These are phyloP conservation scores for Chironomus striatipennis DNA, from an alignment of 1,140 invertebrate species.

Conservation along the genomic window DNA sequence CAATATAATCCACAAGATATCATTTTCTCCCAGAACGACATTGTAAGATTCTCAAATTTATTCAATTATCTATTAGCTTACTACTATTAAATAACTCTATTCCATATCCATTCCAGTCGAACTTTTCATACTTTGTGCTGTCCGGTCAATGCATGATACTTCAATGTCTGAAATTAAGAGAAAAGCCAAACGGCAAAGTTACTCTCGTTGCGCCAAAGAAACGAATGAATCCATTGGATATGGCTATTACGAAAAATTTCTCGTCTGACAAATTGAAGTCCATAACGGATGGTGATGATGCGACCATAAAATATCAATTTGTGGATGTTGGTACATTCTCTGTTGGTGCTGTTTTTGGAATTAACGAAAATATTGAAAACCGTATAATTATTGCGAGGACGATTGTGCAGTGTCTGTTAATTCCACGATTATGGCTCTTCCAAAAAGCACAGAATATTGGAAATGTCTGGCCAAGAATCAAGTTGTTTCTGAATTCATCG, in stretches of 20 bases:
- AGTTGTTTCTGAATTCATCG: constrained; percentile 45
- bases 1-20: constrained; percentile 34
- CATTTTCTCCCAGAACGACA: constrained; percentile 32
- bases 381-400: constrained; percentile 45
- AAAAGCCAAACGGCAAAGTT: constrained; percentile 27
- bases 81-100: background rate
- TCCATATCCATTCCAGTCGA: constrained; percentile 15
- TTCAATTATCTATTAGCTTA: background rate
- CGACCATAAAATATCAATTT: constrained; percentile 31
- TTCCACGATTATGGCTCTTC: constrained; percentile 47
- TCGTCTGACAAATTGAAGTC: background rate
- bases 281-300: background rate
- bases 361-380: constrained; percentile 46
- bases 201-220: background rate
- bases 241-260: background rate
- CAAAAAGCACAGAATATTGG: constrained; percentile 45
- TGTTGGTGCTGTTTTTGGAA: constrained; percentile 36
- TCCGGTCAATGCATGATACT: constrained; percentile 37
- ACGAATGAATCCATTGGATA: background rate
- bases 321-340: constrained; percentile 36
- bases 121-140: constrained; percentile 35
- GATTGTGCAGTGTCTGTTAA: constrained; percentile 43
- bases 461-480: constrained; percentile 50
- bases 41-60: background rate
- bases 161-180: constrained; percentile 32